Evolutionary conservation across 2,113 vertebrate species (phyloP), one percentile per base, ranked within the genome.

Genomic region (Lasiurus borealis): DNA sequence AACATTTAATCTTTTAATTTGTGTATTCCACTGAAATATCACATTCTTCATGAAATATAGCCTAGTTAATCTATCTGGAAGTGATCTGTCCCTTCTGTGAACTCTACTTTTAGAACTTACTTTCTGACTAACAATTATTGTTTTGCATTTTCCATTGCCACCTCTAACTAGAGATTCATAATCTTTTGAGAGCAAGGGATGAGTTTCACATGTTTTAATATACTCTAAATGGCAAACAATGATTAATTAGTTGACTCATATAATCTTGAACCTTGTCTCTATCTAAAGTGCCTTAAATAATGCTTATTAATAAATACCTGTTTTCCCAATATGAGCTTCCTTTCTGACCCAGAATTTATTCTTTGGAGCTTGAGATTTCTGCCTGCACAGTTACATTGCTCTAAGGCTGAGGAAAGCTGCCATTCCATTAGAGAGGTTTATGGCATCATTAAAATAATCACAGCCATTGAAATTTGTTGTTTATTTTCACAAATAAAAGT

Each of bases 61-160:
- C 72, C 34, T 46, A 19, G 48, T 81, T 84, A 52, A 88, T 93
- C 72, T 76, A 19, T 69, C 82, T 93, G 52, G 54, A 90, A 88
- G 62, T 48, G 71, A 87, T 93, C 72, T 95, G 81, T 54, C 92
- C 92, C 88, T 78, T 96, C 92, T 91, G 85, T 90, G 95, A 96
- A 95, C 94, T 85, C 90, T 36, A 62, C 13, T 9, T 59, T 64
- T 64, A 64, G 15, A 76, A 77, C 48, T 78, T 91, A 76, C 34
- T 85, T 27, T 75, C 57, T n/a, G 48, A 73, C 10, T 82, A 66
- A 7, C 68, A 82, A 85, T 76, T 83, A 91, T 27, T 69, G 50
- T 66, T 90, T 88, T 93, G 57, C 77, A 71, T 72, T 50, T 62
- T 62, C 21, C 25, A 27, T 27, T 62, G 59, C 59, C 83, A 71